A percentile compares a stretch with the other conserved stretches of the same genome.
Evolutionary conservation across 2,113 vertebrate genomes (phyloP).

Genomic region (Melanerpes formicivorus): DNA sequence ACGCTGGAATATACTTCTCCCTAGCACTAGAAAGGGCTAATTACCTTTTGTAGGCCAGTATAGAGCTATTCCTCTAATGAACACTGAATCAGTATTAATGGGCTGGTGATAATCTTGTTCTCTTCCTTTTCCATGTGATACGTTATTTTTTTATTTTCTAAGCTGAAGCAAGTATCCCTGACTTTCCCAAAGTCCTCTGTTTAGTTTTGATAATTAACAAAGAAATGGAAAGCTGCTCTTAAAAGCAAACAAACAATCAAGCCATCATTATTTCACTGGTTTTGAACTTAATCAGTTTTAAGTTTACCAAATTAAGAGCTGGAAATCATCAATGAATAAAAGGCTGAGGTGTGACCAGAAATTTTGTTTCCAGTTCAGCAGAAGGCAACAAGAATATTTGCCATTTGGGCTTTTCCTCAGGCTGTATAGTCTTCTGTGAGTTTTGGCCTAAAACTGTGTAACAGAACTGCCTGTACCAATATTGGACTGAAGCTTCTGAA

Average conservation of each 20-base stretch:
- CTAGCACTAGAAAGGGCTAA: not conserved
- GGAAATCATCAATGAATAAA: not conserved
- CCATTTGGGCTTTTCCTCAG: not conserved
- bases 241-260: not conserved
- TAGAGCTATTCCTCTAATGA: not conserved
- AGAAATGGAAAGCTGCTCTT: not conserved
- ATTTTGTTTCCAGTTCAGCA: not conserved
- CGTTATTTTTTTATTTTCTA: not conserved
- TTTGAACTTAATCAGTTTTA: not conserved
- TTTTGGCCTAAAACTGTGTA: not conserved
- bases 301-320: not conserved
- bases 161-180: not conserved
- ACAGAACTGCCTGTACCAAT: not conserved
- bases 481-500: not conserved
- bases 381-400: not conserved
- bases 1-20: not conserved
- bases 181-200: not conserved
- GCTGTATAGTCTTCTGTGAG: not conserved
- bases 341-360: not conserved
- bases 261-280: not conserved
- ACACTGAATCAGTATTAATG: not conserved
- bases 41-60: not conserved
- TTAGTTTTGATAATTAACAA: not conserved
- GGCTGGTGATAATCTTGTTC: not conserved
- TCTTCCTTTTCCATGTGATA: not conserved